Evolutionary conservation across 2,888 invertebrate genomes (phyloP).

Genomic region (Iphiclides podalirius): DNA sequence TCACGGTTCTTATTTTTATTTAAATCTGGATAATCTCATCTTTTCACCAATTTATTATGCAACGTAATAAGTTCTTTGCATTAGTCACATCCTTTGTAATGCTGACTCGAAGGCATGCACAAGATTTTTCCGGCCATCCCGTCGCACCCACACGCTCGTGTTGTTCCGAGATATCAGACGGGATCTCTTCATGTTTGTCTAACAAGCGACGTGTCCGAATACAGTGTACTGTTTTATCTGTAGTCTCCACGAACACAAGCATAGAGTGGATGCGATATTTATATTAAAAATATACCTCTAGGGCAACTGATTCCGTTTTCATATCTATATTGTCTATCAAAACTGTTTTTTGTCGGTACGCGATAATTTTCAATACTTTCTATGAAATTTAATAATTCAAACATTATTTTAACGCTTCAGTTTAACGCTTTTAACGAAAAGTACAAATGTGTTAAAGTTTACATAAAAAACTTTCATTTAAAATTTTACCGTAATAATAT

Average conservation of each 20-base stretch:
- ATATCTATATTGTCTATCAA: no score
- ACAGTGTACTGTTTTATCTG: conserved; percentile 70
- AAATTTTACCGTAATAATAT: no score
- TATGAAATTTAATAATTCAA: no score
- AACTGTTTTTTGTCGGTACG: no score
- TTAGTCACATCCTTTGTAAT: conserved; percentile 55
- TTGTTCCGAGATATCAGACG: conserved; percentile 68
- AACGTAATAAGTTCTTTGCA: conserved; percentile 37
- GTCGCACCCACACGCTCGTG: conserved; percentile 66
- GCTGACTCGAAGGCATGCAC: conserved; percentile 20
- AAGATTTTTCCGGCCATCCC: conserved; percentile 47
- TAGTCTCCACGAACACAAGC: conserved; percentile 33
- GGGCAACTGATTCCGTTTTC: no score
- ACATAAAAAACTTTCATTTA: no score
- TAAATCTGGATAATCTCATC: conserved; percentile 38
- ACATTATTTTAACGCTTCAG: no score
- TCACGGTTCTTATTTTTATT: conserved; percentile 29
- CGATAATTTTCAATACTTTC: no score
- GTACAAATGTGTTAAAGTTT: no score
- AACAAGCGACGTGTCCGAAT: conserved; percentile 77
- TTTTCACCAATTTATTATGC: conserved; percentile 57
- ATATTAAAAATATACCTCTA: no score
- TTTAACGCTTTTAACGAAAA: no score
- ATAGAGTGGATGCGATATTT: conserved; percentile 42
- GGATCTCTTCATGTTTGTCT: conserved; percentile 74